Evolutionary conservation across 2,113 vertebrate species (phyloP).

Genomic region (Malaclemys terrapin): DNA sequence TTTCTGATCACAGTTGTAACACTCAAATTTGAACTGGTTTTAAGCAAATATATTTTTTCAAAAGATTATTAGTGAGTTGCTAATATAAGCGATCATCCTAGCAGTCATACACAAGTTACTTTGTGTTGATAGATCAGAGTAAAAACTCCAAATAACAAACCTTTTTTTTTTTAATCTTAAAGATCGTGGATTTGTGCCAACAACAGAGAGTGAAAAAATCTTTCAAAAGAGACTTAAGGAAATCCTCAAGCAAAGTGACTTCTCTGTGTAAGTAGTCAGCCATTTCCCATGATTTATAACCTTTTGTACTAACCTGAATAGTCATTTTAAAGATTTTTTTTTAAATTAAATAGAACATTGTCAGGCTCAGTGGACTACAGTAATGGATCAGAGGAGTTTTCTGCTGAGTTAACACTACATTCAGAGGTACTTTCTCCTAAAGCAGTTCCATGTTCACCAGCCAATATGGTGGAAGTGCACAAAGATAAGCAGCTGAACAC

Average conservation of each 20-base stretch:
- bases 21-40: slow-evolving; percentile 13
- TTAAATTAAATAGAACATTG: slow-evolving; percentile 85
- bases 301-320: slow-evolving; percentile 54
- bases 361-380: slow-evolving; percentile 82
- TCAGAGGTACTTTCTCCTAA: slow-evolving; percentile 83
- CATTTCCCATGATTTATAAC: slow-evolving; percentile 59
- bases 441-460: slow-evolving; percentile 81
- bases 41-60: neutral
- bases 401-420: slow-evolving; percentile 88
- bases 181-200: slow-evolving; percentile 88
- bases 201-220: slow-evolving; percentile 91
- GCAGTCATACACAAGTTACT: neutral
- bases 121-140: slow-evolving; percentile 50
- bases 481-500: slow-evolving; percentile 82
- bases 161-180: slow-evolving; percentile 77
- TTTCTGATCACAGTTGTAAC: neutral
- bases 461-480: slow-evolving; percentile 90
- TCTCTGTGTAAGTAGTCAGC: slow-evolving; percentile 90
- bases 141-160: slow-evolving; percentile 54
- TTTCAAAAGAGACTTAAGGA: slow-evolving; percentile 95
- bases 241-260: slow-evolving; percentile 92
- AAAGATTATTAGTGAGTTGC: slow-evolving; percentile 15
- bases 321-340: slow-evolving; percentile 65
- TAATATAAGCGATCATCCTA: slow-evolving; percentile 50
- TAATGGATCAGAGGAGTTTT: slow-evolving; percentile 86